These are phyloP conservation scores for Hestina assimilis DNA, from an alignment of 1,140 invertebrate species.

Conservation along the genomic window DNA sequence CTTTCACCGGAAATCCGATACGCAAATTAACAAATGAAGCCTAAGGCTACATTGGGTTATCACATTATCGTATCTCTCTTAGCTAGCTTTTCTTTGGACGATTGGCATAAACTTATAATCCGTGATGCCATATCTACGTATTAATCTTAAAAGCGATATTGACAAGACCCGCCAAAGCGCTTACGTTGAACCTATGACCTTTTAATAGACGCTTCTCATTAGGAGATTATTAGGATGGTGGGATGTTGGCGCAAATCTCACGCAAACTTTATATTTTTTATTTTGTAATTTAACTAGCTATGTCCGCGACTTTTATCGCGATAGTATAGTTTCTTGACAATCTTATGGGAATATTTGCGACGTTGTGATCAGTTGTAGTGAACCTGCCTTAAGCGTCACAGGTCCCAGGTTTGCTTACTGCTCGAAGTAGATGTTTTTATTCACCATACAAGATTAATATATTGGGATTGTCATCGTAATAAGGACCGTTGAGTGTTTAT, in stretches of 20 bases:
- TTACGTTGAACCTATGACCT: conserved; percentile 29
- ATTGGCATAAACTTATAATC: background rate
- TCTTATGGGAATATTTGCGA: no score
- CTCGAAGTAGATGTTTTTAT: no score
- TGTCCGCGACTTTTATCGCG: no score
- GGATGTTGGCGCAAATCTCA: conserved; percentile 26
- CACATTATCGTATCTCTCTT: background rate
- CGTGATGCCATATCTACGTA: conserved; percentile 19
- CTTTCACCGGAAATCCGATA: background rate
- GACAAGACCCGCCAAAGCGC: conserved; percentile 38
- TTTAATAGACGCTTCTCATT: conserved; percentile 38
- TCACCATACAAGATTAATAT: no score
- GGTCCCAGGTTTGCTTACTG: no score
- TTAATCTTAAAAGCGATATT: conserved; percentile 19
- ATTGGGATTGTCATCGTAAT: no score
- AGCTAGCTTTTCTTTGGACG: background rate
- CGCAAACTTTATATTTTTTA: conserved; percentile 8
- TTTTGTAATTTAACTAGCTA: no score
- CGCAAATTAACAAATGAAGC: background rate
- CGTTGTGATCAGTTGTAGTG: no score
- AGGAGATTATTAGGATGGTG: conserved; percentile 30
- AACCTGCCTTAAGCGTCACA: no score
- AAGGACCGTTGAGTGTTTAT: no score
- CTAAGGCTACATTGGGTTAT: background rate
- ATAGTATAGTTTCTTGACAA: no score